Evolutionary conservation across 2,113 vertebrate genomes (phyloP).

Genomic region (Chloebia gouldiae): DNA sequence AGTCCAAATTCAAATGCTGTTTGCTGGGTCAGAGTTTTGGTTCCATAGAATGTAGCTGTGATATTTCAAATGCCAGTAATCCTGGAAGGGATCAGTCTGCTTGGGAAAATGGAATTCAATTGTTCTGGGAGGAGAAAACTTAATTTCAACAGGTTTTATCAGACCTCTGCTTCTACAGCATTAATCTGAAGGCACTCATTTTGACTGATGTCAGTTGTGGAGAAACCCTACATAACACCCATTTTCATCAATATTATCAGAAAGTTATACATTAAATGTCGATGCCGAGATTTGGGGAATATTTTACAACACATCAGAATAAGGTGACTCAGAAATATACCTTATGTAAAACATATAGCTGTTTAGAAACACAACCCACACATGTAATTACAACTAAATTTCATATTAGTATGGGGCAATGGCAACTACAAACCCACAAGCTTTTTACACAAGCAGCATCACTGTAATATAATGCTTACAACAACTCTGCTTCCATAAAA

Average conservation of each 20-base stretch:
- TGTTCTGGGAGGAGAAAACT: conserved; percentile 4
- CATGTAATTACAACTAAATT: background rate
- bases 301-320: background rate
- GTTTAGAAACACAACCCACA: background rate
- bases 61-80: conserved; percentile 49
- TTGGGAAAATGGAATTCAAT: conserved; percentile 12
- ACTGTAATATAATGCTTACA: background rate
- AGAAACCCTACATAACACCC: background rate
- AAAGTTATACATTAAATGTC: conserved; percentile 29
- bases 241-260: conserved; percentile 42
- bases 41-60: conserved; percentile 37
- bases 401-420: background rate
- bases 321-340: background rate
- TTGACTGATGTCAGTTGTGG: background rate
- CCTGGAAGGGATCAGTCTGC: conserved; percentile 14
- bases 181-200: conserved; percentile 37
- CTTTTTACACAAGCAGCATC: background rate
- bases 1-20: background rate
- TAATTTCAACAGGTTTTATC: conserved; percentile 22
- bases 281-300: conserved; percentile 41
- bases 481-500: background rate
- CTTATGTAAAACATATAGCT: background rate
- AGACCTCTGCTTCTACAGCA: conserved; percentile 5
- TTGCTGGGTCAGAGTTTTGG: conserved; percentile 29
- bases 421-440: background rate